Evolutionary conservation across 2,797 vertebrate genomes (phyloP).

Genomic region (Okamejei kenojei): DNA sequence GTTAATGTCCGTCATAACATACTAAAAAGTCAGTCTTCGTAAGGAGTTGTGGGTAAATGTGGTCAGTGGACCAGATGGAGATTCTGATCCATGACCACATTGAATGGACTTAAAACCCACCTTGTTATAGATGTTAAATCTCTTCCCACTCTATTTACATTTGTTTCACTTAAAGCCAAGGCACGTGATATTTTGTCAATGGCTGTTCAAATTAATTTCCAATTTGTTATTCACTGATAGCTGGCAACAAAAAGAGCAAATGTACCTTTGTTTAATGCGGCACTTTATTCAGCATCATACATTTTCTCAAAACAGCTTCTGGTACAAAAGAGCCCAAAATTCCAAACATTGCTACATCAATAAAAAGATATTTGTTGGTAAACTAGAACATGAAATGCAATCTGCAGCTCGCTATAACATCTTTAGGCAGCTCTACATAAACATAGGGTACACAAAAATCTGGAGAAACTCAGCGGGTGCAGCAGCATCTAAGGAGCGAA

Average conservation of each 20-base stretch:
- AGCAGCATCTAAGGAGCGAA: no score
- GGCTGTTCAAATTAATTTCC: constrained; percentile 1
- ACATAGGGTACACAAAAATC: no score
- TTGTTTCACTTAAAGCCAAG: background rate
- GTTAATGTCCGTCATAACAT: no score
- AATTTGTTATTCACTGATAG: background rate
- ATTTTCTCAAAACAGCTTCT: constrained; percentile 58
- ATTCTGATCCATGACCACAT: no score
- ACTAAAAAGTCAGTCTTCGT: no score
- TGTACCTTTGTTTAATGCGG: background rate
- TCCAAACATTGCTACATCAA: constrained; percentile 41
- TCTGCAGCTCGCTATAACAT: background rate
- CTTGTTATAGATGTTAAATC: no score
- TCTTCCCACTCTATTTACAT: background rate
- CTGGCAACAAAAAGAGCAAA: background rate
- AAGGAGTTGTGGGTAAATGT: no score
- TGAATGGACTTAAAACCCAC: no score
- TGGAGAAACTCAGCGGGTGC: no score
- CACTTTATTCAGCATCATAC: constrained; percentile 58
- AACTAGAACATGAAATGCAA: constrained; percentile 37
- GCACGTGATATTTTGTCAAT: background rate
- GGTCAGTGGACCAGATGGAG: no score
- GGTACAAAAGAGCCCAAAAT: constrained; percentile 53
- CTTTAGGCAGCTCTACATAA: background rate
- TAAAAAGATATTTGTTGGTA: constrained; percentile 32